A percentile compares a stretch with the other conserved stretches of the same genome.
Conservation (phyloP, 1,140 invertebrate species). For the Cydia amplana region DNA sequence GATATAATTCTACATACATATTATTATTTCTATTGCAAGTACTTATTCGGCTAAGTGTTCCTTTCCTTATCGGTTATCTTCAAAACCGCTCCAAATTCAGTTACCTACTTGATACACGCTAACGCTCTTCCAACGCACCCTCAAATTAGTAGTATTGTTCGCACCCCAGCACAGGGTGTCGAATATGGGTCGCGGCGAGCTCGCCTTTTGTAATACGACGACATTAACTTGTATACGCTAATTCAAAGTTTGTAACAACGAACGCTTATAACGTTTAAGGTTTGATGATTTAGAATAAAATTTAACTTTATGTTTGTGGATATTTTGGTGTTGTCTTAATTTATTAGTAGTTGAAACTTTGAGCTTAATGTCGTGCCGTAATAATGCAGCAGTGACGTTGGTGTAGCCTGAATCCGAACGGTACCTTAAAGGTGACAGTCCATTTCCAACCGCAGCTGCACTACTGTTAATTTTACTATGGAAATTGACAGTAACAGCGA, state of each 20-base stretch:
- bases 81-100: background rate
- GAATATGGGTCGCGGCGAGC: conserved; percentile 18
- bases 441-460: too few species aligned
- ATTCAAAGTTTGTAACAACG: background rate
- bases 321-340: background rate
- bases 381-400: too few species aligned
- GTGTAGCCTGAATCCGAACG: too few species aligned
- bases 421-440: too few species aligned
- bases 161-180: conserved; percentile 16
- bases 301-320: background rate
- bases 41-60: too few species aligned
- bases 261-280: background rate
- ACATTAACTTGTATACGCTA: conserved; percentile 13
- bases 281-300: background rate
- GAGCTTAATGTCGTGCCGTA: too few species aligned
- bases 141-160: conserved; percentile 31
- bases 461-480: too few species aligned
- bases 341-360: background rate
- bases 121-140: background rate
- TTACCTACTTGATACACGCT: background rate
- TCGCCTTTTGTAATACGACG: conserved; percentile 14
- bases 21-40: too few species aligned
- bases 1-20: too few species aligned
- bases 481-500: too few species aligned
- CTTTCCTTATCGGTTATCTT: too few species aligned